Conservation (phyloP, 2,797 vertebrate genomes). For the Urocyon cinereoargenteus region DNA sequence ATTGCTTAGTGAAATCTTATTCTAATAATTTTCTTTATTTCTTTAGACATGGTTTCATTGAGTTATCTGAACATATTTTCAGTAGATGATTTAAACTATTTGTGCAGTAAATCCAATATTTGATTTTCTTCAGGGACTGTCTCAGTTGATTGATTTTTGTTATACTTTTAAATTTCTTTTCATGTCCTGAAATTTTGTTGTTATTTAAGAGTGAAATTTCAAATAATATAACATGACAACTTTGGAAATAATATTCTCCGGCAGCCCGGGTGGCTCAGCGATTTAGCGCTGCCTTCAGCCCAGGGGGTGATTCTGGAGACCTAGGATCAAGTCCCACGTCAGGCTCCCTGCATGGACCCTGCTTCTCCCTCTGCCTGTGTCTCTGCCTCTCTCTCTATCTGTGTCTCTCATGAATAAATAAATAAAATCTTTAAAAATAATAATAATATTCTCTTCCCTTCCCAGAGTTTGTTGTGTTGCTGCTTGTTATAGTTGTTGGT, state of each 20-base stretch:
- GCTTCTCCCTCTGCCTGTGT: no score
- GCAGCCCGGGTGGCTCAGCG: no score
- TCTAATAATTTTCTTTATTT: not conserved
- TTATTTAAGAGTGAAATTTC: not conserved
- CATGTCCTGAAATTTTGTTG: not conserved
- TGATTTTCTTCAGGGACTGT: not conserved
- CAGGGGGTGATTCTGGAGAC: no score
- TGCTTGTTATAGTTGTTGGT: not conserved
- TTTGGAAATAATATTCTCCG: not conserved
- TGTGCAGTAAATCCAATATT: not conserved
- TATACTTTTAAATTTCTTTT: not conserved
- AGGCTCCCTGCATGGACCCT: no score
- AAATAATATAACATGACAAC: not conserved
- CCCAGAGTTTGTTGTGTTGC: not conserved
- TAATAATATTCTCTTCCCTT: not conserved
- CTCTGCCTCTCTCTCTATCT: no score
- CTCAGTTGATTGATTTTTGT: not conserved
- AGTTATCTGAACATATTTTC: not conserved
- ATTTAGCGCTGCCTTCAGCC: no score
- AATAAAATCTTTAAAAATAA: no score
- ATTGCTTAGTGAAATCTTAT: not conserved
- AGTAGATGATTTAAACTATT: not conserved
- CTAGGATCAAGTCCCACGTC: no score
- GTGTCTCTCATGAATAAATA: no score
- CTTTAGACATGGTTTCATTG: not conserved